Conservation (phyloP, 2,113 vertebrate species). For the Prionailurus viverrinus region DNA sequence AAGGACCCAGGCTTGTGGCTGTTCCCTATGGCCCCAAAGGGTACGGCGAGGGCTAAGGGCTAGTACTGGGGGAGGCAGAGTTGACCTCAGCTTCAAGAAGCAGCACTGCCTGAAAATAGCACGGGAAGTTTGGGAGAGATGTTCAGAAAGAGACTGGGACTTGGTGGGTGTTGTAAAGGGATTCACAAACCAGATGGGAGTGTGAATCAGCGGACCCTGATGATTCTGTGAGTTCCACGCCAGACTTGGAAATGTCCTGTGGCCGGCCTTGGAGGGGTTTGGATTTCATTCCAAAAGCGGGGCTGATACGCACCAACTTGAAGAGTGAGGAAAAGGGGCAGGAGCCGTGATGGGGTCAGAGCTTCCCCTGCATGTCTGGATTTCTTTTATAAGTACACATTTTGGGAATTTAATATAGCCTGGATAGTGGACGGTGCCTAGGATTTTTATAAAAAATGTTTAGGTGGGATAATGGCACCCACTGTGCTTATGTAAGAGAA, state of each 20-base stretch:
- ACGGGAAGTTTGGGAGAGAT: neutral
- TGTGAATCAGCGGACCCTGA: neutral
- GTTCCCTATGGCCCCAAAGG: neutral
- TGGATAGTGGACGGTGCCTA: neutral
- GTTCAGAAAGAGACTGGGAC: neutral
- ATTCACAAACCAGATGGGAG: neutral
- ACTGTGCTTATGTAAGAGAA: neutral
- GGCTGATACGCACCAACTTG: neutral
- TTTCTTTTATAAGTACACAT: neutral
- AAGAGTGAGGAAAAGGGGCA: neutral
- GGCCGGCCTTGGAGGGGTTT: neutral
- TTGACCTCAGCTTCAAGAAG: neutral
- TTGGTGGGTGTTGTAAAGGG: neutral
- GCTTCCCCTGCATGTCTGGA: neutral
- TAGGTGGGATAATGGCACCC: neutral
- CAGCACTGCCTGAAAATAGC: neutral
- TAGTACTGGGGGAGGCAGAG: neutral
- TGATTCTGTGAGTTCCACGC: neutral
- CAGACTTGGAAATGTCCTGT: neutral
- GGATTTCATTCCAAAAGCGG: neutral
- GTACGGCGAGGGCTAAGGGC: neutral
- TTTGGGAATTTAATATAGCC: neutral
- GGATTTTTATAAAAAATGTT: neutral
- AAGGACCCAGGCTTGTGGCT: neutral
- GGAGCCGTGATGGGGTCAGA: neutral